Base-by-base conservation (phyloP, 2,888 invertebrate species). In the Cephus nigrinus region DNA sequence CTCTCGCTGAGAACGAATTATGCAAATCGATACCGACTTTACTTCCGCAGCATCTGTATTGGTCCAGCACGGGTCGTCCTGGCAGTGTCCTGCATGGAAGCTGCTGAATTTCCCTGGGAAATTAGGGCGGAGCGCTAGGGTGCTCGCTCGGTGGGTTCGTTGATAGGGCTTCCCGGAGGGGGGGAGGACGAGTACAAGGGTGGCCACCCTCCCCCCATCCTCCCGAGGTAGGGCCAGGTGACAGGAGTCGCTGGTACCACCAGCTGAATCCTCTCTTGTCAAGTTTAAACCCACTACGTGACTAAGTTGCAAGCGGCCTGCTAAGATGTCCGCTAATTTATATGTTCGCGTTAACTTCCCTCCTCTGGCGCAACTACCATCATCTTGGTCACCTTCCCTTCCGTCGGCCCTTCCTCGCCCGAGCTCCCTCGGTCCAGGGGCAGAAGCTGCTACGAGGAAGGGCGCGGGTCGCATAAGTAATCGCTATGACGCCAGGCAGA, bases 251-350 rank as follows among this genome's bases (percentile, higher is more conserved):
- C 30, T 30, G n/a, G 35, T 34, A 55, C 72, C 72, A 71, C 71
- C 75, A 69, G 76, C 80, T 84, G 87, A 88, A 89, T 90, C 88
- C 86, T 87, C 88, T 88, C 90, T 88, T 90, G 90, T 90, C 90
- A 90, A 90, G 90, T 90, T 90, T 90, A 90, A 90, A 90, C 90
- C 90, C 87, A 84, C 86, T 90, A 90, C 90, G 90, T 90, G 90
- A 90, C 90, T 90, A 90, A 90, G 89, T 90, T 90, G 90, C 90
- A 90, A 90, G 90, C 89, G 89, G 90, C 90, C 90, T 90, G 90
- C 90, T 90, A 90, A 90, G 90, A 90, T 90, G 90, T 90, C 90
- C 90, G 90, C 90, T 90, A 90, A 90, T 90, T 90, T 90, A 90
- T 90, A 90, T 90, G 90, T 90, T 90, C 90, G 90, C 89, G 90